Evolutionary conservation across 2,888 invertebrate species (phyloP).

Genomic region (Agrotis segetum): DNA sequence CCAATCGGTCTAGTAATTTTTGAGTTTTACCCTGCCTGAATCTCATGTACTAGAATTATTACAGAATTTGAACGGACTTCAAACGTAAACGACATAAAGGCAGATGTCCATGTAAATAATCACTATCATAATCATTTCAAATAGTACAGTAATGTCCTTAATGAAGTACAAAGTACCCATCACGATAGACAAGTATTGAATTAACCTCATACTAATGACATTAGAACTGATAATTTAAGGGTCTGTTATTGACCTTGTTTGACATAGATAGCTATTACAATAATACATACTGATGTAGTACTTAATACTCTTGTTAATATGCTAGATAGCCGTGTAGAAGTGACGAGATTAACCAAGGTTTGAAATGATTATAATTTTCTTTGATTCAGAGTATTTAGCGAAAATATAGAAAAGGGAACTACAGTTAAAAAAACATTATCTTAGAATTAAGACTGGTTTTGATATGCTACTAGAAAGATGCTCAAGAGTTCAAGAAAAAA

Average conservation of each 20-base stretch:
- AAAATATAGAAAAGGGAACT: no score
- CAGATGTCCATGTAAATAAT: constrained; percentile 8
- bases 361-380: no score
- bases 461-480: no score
- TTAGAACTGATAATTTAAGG: constrained; percentile 42
- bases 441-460: no score
- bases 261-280: background rate
- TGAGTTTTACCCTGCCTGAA: no score
- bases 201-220: constrained; percentile 36
- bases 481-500: no score
- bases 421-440: no score
- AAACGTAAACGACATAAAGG: background rate
- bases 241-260: constrained; percentile 26
- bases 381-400: no score
- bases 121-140: constrained; percentile 11
- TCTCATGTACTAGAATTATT: no score
- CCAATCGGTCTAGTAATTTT: no score
- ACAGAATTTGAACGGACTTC: background rate
- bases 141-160: constrained; percentile 19
- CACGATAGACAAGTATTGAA: constrained; percentile 44
- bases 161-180: constrained; percentile 36
- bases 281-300: background rate
- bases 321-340: constrained; percentile 31
- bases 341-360: background rate
- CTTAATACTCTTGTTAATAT: constrained; percentile 18